phyloP scores from a whole-genome alignment of 1,140 invertebrate genomes.

The Hetaerina americana region DNA sequence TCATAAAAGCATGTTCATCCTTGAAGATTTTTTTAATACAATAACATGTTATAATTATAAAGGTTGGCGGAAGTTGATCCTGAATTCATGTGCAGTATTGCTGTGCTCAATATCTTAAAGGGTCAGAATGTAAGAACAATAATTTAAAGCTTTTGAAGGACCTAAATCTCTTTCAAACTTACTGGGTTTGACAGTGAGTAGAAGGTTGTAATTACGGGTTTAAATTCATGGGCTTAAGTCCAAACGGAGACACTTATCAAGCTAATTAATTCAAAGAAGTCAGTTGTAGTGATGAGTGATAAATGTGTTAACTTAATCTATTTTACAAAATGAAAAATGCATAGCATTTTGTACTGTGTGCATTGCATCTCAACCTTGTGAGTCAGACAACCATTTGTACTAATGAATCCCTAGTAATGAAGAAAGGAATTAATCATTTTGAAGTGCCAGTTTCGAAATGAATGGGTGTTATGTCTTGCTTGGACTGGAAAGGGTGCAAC shows the following conservation, averaged over 20 bases:
- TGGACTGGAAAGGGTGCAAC: background rate
- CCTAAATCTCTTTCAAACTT: background rate
- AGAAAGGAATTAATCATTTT: too few relatives aligned
- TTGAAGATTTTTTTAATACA: too few relatives aligned
- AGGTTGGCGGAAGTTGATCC: background rate
- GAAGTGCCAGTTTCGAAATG: too few relatives aligned
- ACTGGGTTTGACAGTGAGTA: background rate
- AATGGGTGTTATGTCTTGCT: too few relatives aligned
- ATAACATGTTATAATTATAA: too few relatives aligned
- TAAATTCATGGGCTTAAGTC: background rate
- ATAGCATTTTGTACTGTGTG: background rate
- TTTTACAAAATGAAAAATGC: background rate
- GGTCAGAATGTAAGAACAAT: background rate
- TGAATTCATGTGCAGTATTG: background rate
- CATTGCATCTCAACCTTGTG: background rate
- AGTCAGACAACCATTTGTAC: background rate
- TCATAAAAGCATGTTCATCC: too few relatives aligned
- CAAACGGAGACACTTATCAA: background rate
- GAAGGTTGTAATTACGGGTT: background rate
- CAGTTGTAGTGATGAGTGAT: background rate
- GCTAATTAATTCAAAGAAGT: background rate
- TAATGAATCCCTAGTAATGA: too few relatives aligned
- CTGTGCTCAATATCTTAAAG: background rate
- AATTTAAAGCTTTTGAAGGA: background rate
- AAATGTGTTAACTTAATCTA: background rate